phyloP scores from a whole-genome alignment of 1,140 invertebrate genomes.

The Pseudomyrmex dendroicus region DNA sequence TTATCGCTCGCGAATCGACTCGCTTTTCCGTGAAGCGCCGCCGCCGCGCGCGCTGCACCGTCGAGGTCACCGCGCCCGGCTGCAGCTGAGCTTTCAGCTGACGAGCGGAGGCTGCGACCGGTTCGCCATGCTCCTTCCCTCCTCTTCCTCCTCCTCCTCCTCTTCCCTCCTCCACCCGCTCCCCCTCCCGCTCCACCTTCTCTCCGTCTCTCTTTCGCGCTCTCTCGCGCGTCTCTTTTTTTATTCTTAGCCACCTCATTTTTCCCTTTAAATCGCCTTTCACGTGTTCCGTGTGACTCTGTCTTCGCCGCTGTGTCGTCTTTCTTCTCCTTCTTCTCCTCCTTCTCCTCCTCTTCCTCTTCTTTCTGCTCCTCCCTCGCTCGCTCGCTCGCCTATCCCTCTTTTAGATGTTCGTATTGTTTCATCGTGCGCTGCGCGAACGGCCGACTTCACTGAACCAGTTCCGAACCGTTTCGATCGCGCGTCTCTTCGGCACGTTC shows the following conservation, averaged over 20 bases:
- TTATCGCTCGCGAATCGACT: constrained; percentile 72
- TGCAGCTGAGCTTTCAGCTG: constrained; percentile 79
- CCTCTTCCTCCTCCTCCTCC: not conserved
- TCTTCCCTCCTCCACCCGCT: not conserved
- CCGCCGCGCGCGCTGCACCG: constrained; percentile 43
- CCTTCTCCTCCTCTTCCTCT: constrained; percentile 1
- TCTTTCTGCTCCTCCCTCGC: constrained; percentile 44
- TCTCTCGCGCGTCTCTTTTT: constrained; percentile 49
- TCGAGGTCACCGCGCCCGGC: constrained; percentile 74
- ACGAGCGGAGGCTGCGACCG: constrained; percentile 77
- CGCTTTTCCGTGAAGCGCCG: constrained; percentile 71
- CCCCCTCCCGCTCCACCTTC: not conserved
- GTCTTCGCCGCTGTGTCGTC: constrained; percentile 15
- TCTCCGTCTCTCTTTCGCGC: not conserved
- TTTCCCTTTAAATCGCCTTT: constrained; percentile 78
- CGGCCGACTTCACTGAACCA: constrained; percentile 69
- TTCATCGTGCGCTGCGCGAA: constrained; percentile 66
- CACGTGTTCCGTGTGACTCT: constrained; percentile 72
- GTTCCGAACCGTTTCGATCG: constrained; percentile 69
- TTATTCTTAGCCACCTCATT: constrained; percentile 63
- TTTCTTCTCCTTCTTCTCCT: constrained; percentile 11
- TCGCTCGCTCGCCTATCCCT: constrained; percentile 52
- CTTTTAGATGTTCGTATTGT: constrained; percentile 76
- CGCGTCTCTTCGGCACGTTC: constrained; percentile 62
- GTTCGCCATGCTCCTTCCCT: constrained; percentile 77